Conservation (phyloP, 1,140 invertebrate genomes). For the Eumaeus atala region DNA sequence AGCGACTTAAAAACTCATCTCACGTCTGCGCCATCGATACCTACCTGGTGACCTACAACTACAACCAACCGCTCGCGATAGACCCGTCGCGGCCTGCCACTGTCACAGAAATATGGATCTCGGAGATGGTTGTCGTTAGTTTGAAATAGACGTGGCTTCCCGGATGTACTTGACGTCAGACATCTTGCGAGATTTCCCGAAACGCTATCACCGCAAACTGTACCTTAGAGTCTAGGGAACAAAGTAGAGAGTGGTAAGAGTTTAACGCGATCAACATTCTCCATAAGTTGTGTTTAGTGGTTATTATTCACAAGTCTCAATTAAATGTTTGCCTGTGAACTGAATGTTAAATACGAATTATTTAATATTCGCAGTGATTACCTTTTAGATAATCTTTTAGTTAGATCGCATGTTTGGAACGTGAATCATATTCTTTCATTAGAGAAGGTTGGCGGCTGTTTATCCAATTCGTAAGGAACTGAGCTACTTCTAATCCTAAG, state of each 20-base stretch:
- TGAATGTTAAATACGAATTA: too few relatives aligned
- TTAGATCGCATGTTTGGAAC: too few relatives aligned
- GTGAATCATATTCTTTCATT: too few relatives aligned
- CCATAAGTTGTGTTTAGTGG: slow-evolving; percentile 1
- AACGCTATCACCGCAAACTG: slow-evolving; percentile 36
- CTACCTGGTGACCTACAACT: too few relatives aligned
- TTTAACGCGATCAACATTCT: background rate
- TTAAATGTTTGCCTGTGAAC: background rate
- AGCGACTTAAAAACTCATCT: too few relatives aligned
- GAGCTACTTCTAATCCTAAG: too few relatives aligned
- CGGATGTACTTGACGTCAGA: slow-evolving; percentile 64
- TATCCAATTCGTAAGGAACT: too few relatives aligned
- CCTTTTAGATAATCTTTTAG: too few relatives aligned
- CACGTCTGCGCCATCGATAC: too few relatives aligned
- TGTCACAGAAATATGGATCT: slow-evolving; percentile 19
- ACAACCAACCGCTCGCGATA: slow-evolving; percentile 16
- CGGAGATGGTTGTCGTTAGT: slow-evolving; percentile 21
- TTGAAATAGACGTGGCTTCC: slow-evolving; percentile 62
- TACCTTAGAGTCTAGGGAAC: slow-evolving; percentile 26
- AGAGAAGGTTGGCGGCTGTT: too few relatives aligned
- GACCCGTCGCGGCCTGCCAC: slow-evolving; percentile 18
- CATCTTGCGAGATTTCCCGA: slow-evolving; percentile 58
- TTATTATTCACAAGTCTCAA: background rate
- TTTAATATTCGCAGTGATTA: too few relatives aligned
- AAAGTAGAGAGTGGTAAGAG: slow-evolving; percentile 31